A percentile compares a stretch with the other conserved stretches of the same genome.
Conservation (phyloP, 2,113 vertebrate genomes). For the Perca flavescens region DNA sequence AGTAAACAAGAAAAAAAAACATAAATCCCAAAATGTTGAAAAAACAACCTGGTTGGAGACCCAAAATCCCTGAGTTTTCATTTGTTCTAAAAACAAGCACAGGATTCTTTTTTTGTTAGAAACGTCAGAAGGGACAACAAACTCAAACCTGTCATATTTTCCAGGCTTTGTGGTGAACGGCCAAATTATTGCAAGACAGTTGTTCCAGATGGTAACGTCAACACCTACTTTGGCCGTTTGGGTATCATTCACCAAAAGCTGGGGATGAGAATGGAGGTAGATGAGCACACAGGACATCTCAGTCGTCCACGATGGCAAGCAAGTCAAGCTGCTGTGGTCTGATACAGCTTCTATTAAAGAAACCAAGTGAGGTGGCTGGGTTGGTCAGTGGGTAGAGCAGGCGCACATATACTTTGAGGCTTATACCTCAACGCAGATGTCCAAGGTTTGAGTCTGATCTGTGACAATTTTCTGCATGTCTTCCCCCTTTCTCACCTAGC, state of each 20-base stretch:
- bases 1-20: neutral
- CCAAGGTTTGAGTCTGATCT: too few relatives aligned
- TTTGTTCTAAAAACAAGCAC: neutral
- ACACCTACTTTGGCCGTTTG: conserved; percentile 91
- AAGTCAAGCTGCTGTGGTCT: conserved; percentile 85
- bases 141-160: conserved; percentile 7
- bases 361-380: conserved; percentile 74
- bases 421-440: too few relatives aligned
- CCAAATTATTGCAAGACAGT: conserved; percentile 87
- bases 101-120: neutral
- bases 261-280: conserved; percentile 80
- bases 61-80: conserved; percentile 58
- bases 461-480: too few relatives aligned
- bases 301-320: conserved; percentile 76
- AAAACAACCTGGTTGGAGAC: conserved; percentile 86
- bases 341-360: conserved; percentile 80
- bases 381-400: too few relatives aligned
- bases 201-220: conserved; percentile 63
- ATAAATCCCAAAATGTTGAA: neutral
- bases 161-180: conserved; percentile 90
- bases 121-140: neutral
- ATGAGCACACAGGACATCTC: conserved; percentile 87
- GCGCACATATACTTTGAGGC: too few relatives aligned
- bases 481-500: too few relatives aligned
- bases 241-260: conserved; percentile 85